These are phyloP conservation scores for Plectus sambesii DNA, from an alignment of 1,140 invertebrate species.

Conservation along the genomic window DNA sequence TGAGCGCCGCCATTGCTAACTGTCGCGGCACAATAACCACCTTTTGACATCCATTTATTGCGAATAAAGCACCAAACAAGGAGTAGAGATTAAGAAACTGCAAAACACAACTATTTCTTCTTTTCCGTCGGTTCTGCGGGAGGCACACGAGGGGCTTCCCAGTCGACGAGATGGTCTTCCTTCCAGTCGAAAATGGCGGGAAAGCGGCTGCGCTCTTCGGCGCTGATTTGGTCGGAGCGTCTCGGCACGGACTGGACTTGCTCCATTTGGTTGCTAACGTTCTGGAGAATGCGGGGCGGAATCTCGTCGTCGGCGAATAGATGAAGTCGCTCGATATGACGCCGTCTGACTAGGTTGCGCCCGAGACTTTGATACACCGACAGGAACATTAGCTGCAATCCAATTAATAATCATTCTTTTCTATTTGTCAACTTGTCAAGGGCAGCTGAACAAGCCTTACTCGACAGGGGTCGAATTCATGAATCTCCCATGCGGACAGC, in stretches of 20 bases:
- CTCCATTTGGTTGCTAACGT: conserved; percentile 40
- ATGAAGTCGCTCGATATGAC: conserved; percentile 37
- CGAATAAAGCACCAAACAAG: too few species aligned
- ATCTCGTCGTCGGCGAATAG: conserved; percentile 41
- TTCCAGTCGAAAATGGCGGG: conserved; percentile 25
- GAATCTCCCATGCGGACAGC: conserved; percentile 40
- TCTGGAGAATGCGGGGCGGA: conserved; percentile 33
- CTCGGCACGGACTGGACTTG: conserved; percentile 37
- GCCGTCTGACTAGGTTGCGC: conserved; percentile 23
- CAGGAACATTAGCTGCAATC: too few species aligned
- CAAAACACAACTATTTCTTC: too few species aligned
- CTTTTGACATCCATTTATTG: too few species aligned
- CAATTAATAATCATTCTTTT: too few species aligned
- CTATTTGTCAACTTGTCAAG: too few species aligned
- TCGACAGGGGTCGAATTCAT: conserved; percentile 42
- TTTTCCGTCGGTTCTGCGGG: too few species aligned
- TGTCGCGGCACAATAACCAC: too few species aligned
- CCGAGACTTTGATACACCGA: conserved; percentile 27
- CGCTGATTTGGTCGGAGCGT: conserved; percentile 41
- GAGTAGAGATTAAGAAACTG: too few species aligned
- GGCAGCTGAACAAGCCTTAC: conserved; percentile 33
- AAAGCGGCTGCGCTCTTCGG: conserved; percentile 33
- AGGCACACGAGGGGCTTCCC: conserved; percentile 29
- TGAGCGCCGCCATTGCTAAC: too few species aligned
- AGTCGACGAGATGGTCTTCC: conserved; percentile 31